Percentiles rank a stretch among this genome's conserved stretches.
phyloP scores from a whole-genome alignment of 2,113 vertebrate genomes.

The Macrotis lagotis region DNA sequence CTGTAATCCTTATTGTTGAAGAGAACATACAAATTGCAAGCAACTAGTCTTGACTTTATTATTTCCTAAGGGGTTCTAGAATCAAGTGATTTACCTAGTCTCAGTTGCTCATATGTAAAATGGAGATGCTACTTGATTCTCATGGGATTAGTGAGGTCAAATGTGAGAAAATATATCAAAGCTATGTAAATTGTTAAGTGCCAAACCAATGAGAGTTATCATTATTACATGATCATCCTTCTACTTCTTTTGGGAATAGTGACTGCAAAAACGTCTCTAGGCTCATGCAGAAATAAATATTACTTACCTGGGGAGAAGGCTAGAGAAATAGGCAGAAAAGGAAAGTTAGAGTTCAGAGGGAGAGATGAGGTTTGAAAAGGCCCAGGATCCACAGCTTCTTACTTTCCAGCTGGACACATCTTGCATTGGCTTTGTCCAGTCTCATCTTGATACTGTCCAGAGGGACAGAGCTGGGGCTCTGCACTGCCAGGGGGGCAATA shows the following conservation, averaged over 20 bases:
- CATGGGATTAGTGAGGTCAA: neutral
- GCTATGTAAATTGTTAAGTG: neutral
- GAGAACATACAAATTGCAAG: neutral
- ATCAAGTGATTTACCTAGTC: neutral
- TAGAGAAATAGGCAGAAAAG: neutral
- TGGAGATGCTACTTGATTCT: neutral
- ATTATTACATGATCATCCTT: neutral
- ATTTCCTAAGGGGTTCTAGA: neutral
- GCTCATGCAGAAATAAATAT: neutral
- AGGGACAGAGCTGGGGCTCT: constrained; percentile 83
- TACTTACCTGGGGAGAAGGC: neutral
- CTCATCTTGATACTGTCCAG: constrained; percentile 89
- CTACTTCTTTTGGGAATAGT: neutral
- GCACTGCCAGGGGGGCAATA: constrained; percentile 89
- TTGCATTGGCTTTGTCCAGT: constrained; percentile 84
- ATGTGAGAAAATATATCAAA: neutral
- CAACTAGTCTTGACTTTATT: neutral
- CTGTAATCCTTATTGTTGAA: neutral
- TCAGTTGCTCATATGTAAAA: neutral
- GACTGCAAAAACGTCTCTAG: neutral
- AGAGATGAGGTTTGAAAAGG: neutral
- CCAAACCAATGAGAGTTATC: neutral
- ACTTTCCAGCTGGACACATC: constrained; percentile 82
- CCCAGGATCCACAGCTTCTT: constrained; percentile 26
- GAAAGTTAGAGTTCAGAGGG: neutral